Evolutionary conservation across 2,113 vertebrate genomes (phyloP), one percentile per base, ranked within the genome.

Genomic region (Parotia lawesii): DNA sequence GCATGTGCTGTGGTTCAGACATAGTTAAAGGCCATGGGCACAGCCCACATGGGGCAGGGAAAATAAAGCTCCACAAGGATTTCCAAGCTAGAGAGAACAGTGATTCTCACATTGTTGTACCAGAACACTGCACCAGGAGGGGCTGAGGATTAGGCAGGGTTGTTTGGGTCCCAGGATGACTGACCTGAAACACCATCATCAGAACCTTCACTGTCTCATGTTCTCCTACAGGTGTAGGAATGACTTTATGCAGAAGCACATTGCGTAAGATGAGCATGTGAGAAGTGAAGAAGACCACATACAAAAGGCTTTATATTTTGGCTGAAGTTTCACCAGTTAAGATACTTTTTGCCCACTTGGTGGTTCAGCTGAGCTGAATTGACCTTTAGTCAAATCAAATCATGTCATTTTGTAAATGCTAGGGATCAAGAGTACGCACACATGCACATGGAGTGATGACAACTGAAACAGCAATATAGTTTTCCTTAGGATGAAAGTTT

Each of bases 401-500:
- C 18, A 29, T 58, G 11, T 7, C 27, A 3, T 19, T 85, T 44
- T 75, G 8, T 58, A 9, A 62, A 19, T 77, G 11, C 10, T 31
- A 27, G 6, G 15, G 5, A 47, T 47, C 12, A 54, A 65, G 40
- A 45, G 18, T 29, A 20, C 8, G 10, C 7, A 27, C 23, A 25
- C 0, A 0, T 20, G 8, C 3, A 10, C 25, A 9, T 9, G 14
- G 21, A 56, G 15, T 48, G 42, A 66, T 53, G n/a, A 50, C 40
- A 69, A 12, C 57, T 89, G 61, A 81, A 92, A 47, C 2, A 51
- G 22, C 18, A 37, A 9, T 69, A 19, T 38, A 16, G 40, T 82
- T 66, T 86, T 87, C 13, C n/a, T 65, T 72, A 54, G 40, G 47
- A 57, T 48, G 60, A 31, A 79, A 61, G 28, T 45, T 60, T 60